phyloP scores from a whole-genome alignment of 2,888 invertebrate genomes.

The Rhamphomyia laevipes region DNA sequence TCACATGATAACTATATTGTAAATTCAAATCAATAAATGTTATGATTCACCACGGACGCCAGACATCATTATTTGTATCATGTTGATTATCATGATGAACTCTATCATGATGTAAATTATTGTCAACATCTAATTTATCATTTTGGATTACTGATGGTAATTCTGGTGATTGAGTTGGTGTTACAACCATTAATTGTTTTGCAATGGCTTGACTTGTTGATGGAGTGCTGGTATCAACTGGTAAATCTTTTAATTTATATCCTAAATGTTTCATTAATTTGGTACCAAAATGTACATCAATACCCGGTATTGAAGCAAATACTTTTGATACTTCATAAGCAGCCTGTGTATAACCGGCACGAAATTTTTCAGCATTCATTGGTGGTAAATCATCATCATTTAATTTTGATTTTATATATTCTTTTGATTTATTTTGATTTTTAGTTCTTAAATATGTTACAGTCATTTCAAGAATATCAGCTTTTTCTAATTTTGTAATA shows the following conservation, averaged over 20 bases:
- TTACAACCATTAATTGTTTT: not conserved
- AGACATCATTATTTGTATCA: constrained; percentile 14
- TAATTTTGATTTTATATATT: not conserved
- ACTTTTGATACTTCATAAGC: constrained; percentile 81
- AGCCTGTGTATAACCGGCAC: constrained; percentile 79
- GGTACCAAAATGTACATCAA: constrained; percentile 74
- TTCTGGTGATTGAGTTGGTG: constrained; percentile 5
- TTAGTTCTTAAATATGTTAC: constrained; percentile 45
- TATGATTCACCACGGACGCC: constrained; percentile 18
- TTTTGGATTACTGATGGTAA: no score
- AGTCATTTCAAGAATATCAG: constrained; percentile 79
- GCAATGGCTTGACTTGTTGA: not conserved
- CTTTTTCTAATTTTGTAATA: constrained; percentile 80
- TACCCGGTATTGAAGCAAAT: constrained; percentile 70
- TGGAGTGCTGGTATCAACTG: constrained; percentile 12
- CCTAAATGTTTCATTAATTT: constrained; percentile 83
- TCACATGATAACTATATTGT: no score
- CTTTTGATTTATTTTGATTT: constrained; percentile 34
- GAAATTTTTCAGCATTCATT: constrained; percentile 68
- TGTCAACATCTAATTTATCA: not conserved
- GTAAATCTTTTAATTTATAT: constrained; percentile 55
- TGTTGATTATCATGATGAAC: not conserved
- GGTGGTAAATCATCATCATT: not conserved
- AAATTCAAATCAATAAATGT: no score
- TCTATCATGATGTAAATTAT: constrained; percentile 1